Evolutionary conservation across 2,113 vertebrate genomes (phyloP).

Genomic region (Bujurquina vittata): DNA sequence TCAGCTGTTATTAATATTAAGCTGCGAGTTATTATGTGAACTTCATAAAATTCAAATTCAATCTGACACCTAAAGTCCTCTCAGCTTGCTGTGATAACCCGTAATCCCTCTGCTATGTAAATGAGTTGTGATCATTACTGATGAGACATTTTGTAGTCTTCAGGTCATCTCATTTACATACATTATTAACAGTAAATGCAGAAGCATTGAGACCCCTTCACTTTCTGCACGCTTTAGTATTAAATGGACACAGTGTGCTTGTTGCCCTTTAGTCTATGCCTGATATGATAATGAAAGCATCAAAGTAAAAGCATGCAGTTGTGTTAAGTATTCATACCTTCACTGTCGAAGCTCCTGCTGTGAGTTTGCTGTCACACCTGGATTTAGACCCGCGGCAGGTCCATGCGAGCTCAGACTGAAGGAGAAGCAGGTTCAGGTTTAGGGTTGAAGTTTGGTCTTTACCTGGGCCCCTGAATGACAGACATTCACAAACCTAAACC

Average conservation of each 20-base stretch:
- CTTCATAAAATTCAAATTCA: neutral
- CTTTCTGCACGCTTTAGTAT: neutral
- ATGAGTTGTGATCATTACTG: neutral
- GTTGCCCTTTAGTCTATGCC: neutral
- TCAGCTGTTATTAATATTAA: constrained; percentile 15
- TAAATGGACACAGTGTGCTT: neutral
- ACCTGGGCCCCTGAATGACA: neutral
- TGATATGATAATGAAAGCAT: neutral
- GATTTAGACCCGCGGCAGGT: neutral
- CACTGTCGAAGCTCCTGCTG: neutral
- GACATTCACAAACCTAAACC: neutral
- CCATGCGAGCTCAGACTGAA: neutral
- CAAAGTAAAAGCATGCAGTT: neutral
- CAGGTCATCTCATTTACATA: constrained; percentile 1
- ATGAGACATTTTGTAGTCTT: neutral
- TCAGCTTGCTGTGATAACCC: neutral
- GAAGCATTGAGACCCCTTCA: neutral
- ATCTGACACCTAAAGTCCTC: neutral
- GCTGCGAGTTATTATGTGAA: neutral
- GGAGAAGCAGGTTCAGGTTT: neutral
- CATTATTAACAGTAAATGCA: neutral
- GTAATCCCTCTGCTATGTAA: neutral
- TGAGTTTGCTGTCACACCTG: neutral
- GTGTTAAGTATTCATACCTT: neutral
- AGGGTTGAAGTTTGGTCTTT: neutral